phyloP scores from a whole-genome alignment of 2,113 vertebrate genomes.

The Rhinoptilus africanus region DNA sequence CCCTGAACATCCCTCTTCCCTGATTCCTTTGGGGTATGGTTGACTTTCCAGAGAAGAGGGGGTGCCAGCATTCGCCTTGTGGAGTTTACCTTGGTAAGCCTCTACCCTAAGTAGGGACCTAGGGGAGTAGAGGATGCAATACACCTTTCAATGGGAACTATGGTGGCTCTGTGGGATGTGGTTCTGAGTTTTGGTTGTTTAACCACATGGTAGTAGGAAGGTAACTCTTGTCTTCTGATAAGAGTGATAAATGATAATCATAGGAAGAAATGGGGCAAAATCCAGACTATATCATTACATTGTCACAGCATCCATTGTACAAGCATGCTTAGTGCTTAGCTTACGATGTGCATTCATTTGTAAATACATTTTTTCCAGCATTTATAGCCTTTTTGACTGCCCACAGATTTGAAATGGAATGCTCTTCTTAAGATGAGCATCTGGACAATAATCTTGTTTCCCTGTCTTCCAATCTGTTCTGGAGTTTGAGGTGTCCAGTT shows the following conservation, averaged over 20 bases:
- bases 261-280: background rate
- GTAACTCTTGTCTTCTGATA: background rate
- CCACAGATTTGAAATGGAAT: background rate
- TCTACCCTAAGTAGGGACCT: background rate
- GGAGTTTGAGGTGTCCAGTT: background rate
- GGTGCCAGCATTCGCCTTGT: background rate
- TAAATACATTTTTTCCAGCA: background rate
- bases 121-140: background rate
- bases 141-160: background rate
- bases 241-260: background rate
- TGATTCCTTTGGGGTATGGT: background rate
- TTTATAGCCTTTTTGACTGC: background rate
- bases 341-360: background rate
- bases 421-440: background rate
- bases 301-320: background rate
- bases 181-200: background rate
- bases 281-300: background rate
- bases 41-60: background rate
- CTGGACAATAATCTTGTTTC: background rate
- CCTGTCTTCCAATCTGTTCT: background rate
- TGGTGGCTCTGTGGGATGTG: rapidly evolving
- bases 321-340: background rate
- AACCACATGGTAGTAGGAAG: background rate
- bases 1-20: background rate
- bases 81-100: background rate